Percentiles rank a stretch among this genome's conserved stretches.
Evolutionary conservation across 1,140 invertebrate species (phyloP).

Genomic region (Drosophila pruinosa): DNA sequence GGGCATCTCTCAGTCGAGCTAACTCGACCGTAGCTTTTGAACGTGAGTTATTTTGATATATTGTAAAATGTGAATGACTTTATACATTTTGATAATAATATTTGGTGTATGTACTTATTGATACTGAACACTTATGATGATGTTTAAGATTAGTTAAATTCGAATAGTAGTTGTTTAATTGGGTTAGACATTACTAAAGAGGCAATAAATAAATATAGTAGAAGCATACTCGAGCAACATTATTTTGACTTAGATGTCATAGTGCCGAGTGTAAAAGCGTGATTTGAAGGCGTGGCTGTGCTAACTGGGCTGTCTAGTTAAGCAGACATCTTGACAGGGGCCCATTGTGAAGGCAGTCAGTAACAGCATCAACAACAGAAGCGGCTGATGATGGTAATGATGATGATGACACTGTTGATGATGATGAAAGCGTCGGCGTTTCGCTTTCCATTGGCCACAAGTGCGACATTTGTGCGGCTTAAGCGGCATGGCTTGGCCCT

Average conservation of each 20-base stretch:
- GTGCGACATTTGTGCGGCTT: constrained; percentile 41
- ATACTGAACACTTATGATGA: too few species aligned
- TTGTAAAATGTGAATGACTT: too few species aligned
- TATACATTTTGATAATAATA: too few species aligned
- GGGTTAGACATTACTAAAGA: neutral
- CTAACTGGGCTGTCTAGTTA: neutral
- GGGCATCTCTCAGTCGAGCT: too few species aligned
- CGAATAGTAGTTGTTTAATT: too few species aligned
- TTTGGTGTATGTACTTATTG: too few species aligned
- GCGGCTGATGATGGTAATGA: neutral
- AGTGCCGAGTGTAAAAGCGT: neutral
- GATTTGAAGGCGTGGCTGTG: neutral
- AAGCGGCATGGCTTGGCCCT: constrained; percentile 37
- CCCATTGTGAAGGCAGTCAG: constrained; percentile 1
- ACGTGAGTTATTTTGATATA: too few species aligned
- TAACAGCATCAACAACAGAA: neutral
- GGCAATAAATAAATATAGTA: neutral
- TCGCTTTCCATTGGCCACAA: constrained; percentile 28
- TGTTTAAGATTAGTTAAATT: too few species aligned
- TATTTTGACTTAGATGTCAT: neutral
- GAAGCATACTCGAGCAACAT: neutral
- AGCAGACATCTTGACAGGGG: constrained; percentile 1
- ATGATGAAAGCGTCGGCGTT: constrained; percentile 11
- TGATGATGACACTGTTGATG: neutral
- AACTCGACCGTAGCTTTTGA: too few species aligned